phyloP scores from a whole-genome alignment of 2,888 invertebrate species.

The Yponomeuta sedellus region DNA sequence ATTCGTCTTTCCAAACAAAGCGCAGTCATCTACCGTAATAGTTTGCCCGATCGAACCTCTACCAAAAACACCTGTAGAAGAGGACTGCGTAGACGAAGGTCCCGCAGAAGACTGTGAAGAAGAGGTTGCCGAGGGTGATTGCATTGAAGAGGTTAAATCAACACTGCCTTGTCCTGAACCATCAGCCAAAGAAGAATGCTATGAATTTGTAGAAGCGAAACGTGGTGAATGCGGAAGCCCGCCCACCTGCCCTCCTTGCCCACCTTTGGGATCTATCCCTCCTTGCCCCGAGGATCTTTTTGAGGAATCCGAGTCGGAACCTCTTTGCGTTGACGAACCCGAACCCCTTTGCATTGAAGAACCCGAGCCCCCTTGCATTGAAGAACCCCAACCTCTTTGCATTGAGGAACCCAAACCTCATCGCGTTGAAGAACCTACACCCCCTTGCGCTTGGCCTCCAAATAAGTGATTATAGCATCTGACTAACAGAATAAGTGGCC shows the following conservation, averaged over 20 bases:
- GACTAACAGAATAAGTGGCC: not conserved
- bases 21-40: not conserved
- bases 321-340: not conserved
- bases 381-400: not conserved
- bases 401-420: not conserved
- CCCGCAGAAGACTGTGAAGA: not conserved
- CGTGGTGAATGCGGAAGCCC: not conserved
- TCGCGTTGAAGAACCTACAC: not conserved
- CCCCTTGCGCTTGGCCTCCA: not conserved
- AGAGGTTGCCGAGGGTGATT: not conserved
- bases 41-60: not conserved
- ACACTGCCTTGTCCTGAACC: not conserved
- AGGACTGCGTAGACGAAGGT: not conserved
- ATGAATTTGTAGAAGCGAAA: not conserved
- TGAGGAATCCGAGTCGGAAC: not conserved
- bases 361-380: not conserved
- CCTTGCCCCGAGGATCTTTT: not conserved
- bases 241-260: not conserved
- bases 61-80: not conserved
- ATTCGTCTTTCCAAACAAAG: not conserved
- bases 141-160: not conserved
- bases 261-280: not conserved
- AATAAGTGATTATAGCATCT: not conserved
- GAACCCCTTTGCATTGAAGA: not conserved
- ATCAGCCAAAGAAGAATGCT: not conserved